Evolutionary conservation across 53 echinoderm and acorn worm genomes (phyloP), one percentile per base, ranked within the genome.

Genomic region (Echinometra lucunter): DNA sequence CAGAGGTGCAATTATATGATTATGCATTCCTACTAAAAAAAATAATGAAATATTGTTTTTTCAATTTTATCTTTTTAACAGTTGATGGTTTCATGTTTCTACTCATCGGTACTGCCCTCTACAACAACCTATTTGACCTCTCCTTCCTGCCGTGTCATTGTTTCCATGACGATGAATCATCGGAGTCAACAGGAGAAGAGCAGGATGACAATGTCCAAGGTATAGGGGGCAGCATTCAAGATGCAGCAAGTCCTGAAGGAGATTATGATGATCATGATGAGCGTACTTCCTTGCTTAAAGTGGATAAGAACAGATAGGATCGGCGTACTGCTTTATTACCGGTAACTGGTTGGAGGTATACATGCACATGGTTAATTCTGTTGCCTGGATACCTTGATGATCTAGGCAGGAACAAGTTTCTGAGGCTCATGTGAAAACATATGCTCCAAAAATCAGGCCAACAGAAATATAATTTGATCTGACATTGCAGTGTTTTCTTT

Each of bases 21-120:
- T 7, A 57, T 18, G 1, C 10, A 74, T 74, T 74, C 8, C 27
- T 74, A 6, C 17, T 57, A 13, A 57, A 16, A 57, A 57, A n/a
- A n/a, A n/a, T n/a, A n/a, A n/a, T n/a, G n/a, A n/a, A n/a, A 15
- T 35, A 13, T 63, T 63, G 16, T 13, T 53, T 53, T 53, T 63
- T 18, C 4, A 19, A 63, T 63, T 18, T 34, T 13, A 34, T 9
- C 2, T 60, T 60, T 37, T 58, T 74, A 81, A 13, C 91, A 97
- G 97, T 97, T 49, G 97, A 97, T 96, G 97, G 97, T 10, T 97
- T 97, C 91, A 83, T 97, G 93, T 96, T 97, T 81, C 95, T 97
- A 18, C 94, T 97, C 19, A 95, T 97, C 37, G 97, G 97, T 17
- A 97, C 97, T 66, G 96, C 93, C 44, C 92, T 97, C 74, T 97